Evolutionary conservation across 1,140 invertebrate genomes (phyloP), one percentile per base, ranked within the genome.

Genomic region (Fopius arisanus): DNA sequence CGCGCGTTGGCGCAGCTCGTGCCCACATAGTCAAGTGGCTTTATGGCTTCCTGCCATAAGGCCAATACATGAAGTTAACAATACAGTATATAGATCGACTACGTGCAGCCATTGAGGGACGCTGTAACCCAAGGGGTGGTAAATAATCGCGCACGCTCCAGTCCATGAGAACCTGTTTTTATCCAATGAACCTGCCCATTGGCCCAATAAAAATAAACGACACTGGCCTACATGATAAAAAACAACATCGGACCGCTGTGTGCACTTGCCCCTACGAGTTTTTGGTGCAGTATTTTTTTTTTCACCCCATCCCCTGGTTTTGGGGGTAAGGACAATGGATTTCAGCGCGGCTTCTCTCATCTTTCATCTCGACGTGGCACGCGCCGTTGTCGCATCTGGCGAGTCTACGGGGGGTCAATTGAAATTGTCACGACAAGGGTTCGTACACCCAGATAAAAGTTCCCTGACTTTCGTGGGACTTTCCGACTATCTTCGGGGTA

Each of bases 281-380:
- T 59, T 51, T n/a, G 1, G 6, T 19, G 19, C 21, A 59, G 7
- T 23, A 59, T 28, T 59, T 59, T 59, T 59, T 28, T 3, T 59
- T 26, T 9, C 23, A 21, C 54, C 54, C 23, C 6, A 26, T 14
- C 54, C 16, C 21, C 21, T 5, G 14, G 14, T 12, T 21, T 14
- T 14, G 19, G 54, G 54, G 19, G 19, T 16, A 33, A 16, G 72
- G 72, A 84, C 80, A 83, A 83, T 82, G 78, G 76, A 40, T 73
- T 73, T 78, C 72, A 69, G 74, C 70, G 72, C 68, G 72, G 75
- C 78, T 75, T 73, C 77, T 81, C 77, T 83, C 84, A 84, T 85
- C 80, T 84, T 84, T 86, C 82, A 85, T 83, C 79, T 81, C 80
- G 79, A 79, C 79, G 79, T 78, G 82, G 83, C 83, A 86, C 83